phyloP scores from a whole-genome alignment of 2,113 vertebrate species.

The Tachysurus fulvidraco region DNA sequence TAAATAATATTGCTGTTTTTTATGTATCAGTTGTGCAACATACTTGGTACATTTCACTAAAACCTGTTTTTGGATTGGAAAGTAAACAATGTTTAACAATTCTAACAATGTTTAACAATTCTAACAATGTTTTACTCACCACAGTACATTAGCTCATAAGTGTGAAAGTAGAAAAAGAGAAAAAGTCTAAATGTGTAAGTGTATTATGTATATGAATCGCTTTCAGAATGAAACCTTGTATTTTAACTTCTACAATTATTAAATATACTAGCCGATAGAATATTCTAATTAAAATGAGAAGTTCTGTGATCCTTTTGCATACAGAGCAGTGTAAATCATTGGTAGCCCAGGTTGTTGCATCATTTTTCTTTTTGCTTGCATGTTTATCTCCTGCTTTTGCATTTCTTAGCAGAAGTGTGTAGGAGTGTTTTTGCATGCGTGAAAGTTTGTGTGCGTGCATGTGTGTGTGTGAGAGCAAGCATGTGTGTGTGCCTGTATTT shows the following conservation, averaged over 20 bases:
- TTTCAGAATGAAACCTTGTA: not conserved
- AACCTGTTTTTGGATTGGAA: not conserved
- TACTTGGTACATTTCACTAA: not conserved
- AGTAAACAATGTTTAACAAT: too few relatives aligned
- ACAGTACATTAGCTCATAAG: not conserved
- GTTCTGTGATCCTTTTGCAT: not conserved
- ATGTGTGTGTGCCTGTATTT: not conserved
- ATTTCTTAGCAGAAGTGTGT: slow-evolving; percentile 26
- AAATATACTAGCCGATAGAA: too few relatives aligned
- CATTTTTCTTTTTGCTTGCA: slow-evolving; percentile 1
- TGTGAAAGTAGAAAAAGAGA: too few relatives aligned
- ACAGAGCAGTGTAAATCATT: not conserved
- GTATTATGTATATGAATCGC: not conserved
- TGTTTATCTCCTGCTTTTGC: not conserved
- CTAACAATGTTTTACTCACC: not conserved
- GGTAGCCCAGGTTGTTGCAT: not conserved
- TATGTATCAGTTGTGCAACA: not conserved
- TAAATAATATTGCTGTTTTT: not conserved
- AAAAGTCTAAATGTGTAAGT: not conserved
- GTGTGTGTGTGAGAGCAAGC: not conserved
- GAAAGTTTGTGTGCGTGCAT: not conserved
- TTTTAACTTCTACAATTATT: not conserved
- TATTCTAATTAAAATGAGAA: not conserved
- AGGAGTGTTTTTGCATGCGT: not conserved
- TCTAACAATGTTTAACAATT: too few relatives aligned